phyloP scores from a whole-genome alignment of 1,140 invertebrate species.

The Nasonia longicornis region DNA sequence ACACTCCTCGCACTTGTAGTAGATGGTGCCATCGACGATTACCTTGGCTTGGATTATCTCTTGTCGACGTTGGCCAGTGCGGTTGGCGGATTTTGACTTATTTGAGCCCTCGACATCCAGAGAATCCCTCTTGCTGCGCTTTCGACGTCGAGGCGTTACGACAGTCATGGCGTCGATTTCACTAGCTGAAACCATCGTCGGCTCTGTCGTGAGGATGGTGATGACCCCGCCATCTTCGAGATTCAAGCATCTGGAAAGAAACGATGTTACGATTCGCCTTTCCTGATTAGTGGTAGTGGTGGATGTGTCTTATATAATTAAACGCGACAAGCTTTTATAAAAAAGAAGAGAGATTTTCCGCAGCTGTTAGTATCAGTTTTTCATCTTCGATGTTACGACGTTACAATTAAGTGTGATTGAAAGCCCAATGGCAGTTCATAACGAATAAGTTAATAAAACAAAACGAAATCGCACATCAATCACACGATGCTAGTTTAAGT shows the following conservation, averaged over 20 bases:
- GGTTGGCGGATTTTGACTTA: not conserved
- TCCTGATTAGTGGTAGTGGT: conserved; percentile 12
- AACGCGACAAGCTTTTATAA: not conserved
- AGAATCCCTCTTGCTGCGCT: not conserved
- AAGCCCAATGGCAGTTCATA: too few relatives aligned
- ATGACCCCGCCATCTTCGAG: conserved; percentile 26
- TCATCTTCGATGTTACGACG: too few relatives aligned
- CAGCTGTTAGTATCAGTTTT: too few relatives aligned
- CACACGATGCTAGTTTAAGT: not conserved
- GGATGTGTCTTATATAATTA: conserved; percentile 16
- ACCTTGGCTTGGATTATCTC: conserved; percentile 20
- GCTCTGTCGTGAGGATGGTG: conserved; percentile 20
- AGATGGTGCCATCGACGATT: conserved; percentile 53
- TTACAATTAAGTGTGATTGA: too few relatives aligned
- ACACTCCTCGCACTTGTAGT: conserved; percentile 65
- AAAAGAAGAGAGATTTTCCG: not conserved
- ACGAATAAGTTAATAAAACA: too few relatives aligned
- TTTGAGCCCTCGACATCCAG: not conserved
- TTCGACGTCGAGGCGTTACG: not conserved
- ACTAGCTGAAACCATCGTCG: not conserved
- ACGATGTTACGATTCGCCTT: conserved; percentile 42
- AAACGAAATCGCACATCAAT: too few relatives aligned
- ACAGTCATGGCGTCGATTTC: not conserved
- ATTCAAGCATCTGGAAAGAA: conserved; percentile 41
- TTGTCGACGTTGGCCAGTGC: not conserved